These are phyloP conservation scores for Microtus pennsylvanicus DNA, from an alignment of 2,113 vertebrate genomes.

Conservation along the genomic window DNA sequence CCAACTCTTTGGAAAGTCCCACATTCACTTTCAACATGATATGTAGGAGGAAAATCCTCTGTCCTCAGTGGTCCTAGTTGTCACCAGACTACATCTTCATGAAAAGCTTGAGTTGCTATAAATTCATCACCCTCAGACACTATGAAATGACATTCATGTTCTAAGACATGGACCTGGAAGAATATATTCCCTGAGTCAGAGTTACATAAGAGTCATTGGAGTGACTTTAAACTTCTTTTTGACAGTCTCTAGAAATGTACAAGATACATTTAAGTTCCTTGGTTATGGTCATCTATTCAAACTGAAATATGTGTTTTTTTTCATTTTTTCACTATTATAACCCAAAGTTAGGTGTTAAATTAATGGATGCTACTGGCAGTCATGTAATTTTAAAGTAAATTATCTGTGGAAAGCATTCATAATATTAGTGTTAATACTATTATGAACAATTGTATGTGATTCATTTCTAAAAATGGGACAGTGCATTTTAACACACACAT, in stretches of 20 bases:
- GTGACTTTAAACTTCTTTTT: conserved; percentile 16
- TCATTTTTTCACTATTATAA: neutral
- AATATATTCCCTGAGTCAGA: neutral
- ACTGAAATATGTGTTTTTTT: neutral
- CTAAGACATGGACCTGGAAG: neutral
- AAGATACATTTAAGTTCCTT: neutral
- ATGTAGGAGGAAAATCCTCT: too few relatives aligned
- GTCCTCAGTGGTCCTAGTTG: too few relatives aligned
- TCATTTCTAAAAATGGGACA: neutral
- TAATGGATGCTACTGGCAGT: neutral
- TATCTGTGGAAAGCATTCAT: conserved; percentile 5
- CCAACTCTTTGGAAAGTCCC: neutral
- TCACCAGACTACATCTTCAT: neutral
- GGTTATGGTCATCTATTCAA: neutral
- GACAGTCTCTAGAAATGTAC: neutral
- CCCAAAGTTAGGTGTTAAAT: neutral
- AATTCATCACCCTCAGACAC: neutral
- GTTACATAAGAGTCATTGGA: neutral
- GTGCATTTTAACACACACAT: neutral
- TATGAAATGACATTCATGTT: neutral
- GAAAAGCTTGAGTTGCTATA: neutral
- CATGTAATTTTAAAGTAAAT: conserved; percentile 16
- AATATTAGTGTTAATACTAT: neutral
- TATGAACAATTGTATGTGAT: neutral
- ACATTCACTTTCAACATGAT: neutral